These are phyloP conservation scores for Papilio polytes DNA, from an alignment of 1,140 invertebrate species.

Conservation along the genomic window DNA sequence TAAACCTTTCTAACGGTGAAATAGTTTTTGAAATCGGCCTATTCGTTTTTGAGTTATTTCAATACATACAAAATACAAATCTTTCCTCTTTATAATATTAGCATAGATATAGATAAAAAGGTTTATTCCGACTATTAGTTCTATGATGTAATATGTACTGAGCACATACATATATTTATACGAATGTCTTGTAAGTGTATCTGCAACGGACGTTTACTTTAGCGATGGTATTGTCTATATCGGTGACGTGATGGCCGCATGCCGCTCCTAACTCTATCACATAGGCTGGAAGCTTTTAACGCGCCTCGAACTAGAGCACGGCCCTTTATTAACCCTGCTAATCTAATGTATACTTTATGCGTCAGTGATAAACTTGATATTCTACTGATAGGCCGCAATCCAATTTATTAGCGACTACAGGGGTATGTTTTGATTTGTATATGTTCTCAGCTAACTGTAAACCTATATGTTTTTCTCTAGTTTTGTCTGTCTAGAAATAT, in stretches of 20 bases:
- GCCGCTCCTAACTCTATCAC: conserved; percentile 73
- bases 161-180: background rate
- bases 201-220: conserved; percentile 42
- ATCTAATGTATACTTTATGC: conserved; percentile 51
- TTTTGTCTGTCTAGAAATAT: too few relatives aligned
- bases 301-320: conserved; percentile 62
- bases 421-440: conserved; percentile 34
- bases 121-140: too few relatives aligned
- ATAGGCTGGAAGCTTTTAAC: conserved; percentile 51
- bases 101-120: too few relatives aligned
- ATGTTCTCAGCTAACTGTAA: background rate
- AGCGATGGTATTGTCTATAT: conserved; percentile 54
- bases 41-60: too few relatives aligned
- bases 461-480: background rate
- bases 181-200: background rate
- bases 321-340: conserved; percentile 41
- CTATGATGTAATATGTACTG: background rate
- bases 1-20: too few relatives aligned
- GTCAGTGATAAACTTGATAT: conserved; percentile 39
- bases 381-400: background rate
- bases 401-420: conserved; percentile 24
- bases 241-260: conserved; percentile 57
- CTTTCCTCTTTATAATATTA: too few relatives aligned
- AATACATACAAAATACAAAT: too few relatives aligned
- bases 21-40: too few relatives aligned